These are phyloP conservation scores for Nibea albiflora DNA, from an alignment of 2,113 vertebrate genomes.

Conservation along the genomic window DNA sequence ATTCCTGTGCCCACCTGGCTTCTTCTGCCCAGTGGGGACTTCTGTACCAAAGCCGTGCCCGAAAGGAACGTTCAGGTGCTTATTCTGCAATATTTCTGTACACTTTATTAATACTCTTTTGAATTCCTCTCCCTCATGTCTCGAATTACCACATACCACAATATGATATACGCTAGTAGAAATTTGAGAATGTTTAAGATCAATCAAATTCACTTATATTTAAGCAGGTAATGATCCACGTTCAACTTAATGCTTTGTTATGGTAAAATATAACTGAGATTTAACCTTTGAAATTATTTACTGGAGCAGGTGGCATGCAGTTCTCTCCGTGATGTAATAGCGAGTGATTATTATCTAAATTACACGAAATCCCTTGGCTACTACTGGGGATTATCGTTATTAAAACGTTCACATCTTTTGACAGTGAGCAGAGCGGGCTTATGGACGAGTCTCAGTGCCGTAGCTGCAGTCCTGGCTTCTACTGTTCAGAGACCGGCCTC, in stretches of 20 bases:
- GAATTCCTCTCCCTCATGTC: background rate
- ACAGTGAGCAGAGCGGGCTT: constrained; percentile 76
- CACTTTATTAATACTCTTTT: background rate
- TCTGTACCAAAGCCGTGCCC: constrained; percentile 78
- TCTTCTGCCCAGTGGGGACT: constrained; percentile 75
- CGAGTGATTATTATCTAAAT: background rate
- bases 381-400: background rate
- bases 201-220: background rate
- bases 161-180: background rate
- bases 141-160: background rate
- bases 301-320: too few relatives aligned
- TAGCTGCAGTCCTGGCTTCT: constrained; percentile 85
- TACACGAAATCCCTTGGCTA: background rate
- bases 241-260: background rate
- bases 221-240: background rate
- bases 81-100: background rate
- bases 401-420: constrained; percentile 24
- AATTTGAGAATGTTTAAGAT: background rate
- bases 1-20: constrained; percentile 80
- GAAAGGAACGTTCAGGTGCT: constrained; percentile 85
- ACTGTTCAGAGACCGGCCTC: constrained; percentile 83
- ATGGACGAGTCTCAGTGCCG: constrained; percentile 77
- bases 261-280: background rate
- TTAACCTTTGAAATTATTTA: background rate
- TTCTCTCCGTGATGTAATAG: background rate